phyloP scores from a whole-genome alignment of 2,113 vertebrate species.

The Sinosuthora webbiana region DNA sequence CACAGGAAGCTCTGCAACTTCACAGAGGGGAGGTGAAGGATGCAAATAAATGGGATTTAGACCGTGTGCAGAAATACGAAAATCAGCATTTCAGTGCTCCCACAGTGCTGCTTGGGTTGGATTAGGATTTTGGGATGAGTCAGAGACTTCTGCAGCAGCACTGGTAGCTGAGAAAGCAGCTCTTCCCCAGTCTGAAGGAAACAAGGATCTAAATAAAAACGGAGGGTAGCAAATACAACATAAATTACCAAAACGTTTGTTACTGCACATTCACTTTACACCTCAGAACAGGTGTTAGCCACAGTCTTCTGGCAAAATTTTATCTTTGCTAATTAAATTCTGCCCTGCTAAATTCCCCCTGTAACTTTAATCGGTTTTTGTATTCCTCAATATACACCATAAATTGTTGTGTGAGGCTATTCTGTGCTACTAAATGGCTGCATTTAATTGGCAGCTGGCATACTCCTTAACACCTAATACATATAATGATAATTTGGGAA shows the following conservation, averaged over 20 bases:
- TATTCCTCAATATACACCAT: background rate
- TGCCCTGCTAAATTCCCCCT: constrained; percentile 13
- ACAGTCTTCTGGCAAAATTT: constrained; percentile 29
- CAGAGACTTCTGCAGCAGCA: background rate
- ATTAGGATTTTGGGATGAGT: background rate
- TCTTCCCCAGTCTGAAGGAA: background rate
- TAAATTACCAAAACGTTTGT: background rate
- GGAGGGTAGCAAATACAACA: background rate
- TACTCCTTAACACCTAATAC: background rate
- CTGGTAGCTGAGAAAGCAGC: background rate
- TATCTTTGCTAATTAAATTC: constrained; percentile 41
- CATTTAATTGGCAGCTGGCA: background rate
- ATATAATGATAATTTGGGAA: background rate
- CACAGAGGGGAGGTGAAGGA: background rate
- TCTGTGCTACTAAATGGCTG: background rate
- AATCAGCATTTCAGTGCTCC: background rate
- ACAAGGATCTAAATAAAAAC: background rate
- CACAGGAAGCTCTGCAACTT: background rate
- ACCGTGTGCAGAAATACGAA: background rate
- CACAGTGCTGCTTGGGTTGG: background rate
- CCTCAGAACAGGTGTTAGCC: constrained; percentile 37
- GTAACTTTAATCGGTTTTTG: constrained; percentile 38
- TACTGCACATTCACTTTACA: background rate
- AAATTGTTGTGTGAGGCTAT: background rate
- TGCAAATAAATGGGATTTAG: background rate